These are phyloP conservation scores for Macquaria ambigua DNA, from an alignment of 2,113 vertebrate genomes.

Conservation along the genomic window DNA sequence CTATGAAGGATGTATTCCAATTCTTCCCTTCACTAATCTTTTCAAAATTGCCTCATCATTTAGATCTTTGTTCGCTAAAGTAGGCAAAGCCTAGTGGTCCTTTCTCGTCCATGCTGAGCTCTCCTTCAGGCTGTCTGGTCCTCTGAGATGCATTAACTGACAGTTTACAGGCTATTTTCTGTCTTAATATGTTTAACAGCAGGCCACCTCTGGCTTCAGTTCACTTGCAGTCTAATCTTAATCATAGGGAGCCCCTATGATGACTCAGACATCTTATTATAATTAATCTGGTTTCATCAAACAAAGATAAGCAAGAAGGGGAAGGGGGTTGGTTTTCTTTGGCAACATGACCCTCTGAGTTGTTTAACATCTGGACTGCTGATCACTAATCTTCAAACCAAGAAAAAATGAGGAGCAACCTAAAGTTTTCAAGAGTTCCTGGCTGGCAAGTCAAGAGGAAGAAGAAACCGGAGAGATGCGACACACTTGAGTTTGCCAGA, in stretches of 20 bases:
- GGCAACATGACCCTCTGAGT: not conserved
- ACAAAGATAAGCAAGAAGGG: not conserved
- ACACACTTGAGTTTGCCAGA: slow-evolving; percentile 28
- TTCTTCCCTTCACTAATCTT: not conserved
- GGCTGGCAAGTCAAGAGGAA: not conserved
- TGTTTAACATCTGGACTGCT: not conserved
- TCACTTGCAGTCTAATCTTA: slow-evolving; percentile 51
- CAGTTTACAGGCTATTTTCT: slow-evolving; percentile 50
- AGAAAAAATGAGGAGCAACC: not conserved
- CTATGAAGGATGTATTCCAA: not conserved
- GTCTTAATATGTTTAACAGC: slow-evolving; percentile 41
- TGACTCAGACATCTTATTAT: slow-evolving; percentile 3
- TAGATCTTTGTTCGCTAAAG: not conserved
- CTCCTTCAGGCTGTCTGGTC: not conserved
- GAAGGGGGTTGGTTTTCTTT: not conserved
- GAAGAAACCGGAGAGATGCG: slow-evolving; percentile 25
- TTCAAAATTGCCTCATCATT: not conserved
- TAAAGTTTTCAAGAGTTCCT: not conserved
- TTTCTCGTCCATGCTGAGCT: not conserved
- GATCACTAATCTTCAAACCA: not conserved
- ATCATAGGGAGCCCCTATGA: not conserved
- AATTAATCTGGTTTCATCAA: slow-evolving; percentile 11
- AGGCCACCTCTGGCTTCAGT: slow-evolving; percentile 16
- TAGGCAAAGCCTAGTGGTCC: not conserved
- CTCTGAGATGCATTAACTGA: not conserved